phyloP scores from a whole-genome alignment of 2,113 vertebrate genomes.

The Nerophis lumbriciformis region DNA sequence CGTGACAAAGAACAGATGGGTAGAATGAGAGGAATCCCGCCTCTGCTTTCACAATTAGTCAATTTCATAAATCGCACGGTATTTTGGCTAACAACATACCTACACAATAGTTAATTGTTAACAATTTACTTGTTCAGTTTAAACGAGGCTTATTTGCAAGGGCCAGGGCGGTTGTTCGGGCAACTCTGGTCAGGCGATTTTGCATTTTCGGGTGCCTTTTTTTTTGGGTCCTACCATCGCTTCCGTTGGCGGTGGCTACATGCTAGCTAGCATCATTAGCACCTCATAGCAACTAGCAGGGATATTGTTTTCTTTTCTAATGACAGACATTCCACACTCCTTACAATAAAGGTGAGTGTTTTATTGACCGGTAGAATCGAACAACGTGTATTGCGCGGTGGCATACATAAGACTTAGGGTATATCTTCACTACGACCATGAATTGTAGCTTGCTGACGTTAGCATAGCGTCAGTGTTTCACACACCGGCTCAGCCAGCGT shows the following conservation, averaged over 20 bases:
- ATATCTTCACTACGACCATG: not conserved
- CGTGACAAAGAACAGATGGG: too few relatives aligned
- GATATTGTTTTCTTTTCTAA: not conserved
- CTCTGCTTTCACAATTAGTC: too few relatives aligned
- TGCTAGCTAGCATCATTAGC: slow-evolving; percentile 8
- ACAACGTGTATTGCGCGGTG: not conserved
- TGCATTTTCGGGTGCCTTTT: not conserved
- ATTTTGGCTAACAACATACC: too few relatives aligned
- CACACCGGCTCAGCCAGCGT: not conserved
- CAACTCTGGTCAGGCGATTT: not conserved
- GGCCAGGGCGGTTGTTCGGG: too few relatives aligned
- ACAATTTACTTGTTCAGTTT: not conserved
- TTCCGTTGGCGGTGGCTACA: slow-evolving; percentile 18
- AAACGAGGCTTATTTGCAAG: not conserved
- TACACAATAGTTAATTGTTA: too few relatives aligned
- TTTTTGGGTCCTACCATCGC: slow-evolving; percentile 3
- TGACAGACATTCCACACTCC: not conserved
- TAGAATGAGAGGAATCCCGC: too few relatives aligned
- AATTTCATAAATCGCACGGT: too few relatives aligned
- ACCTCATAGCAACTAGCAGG: not conserved
- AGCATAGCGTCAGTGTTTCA: not conserved
- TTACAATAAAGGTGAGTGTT: slow-evolving; percentile 9
- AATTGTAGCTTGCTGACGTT: slow-evolving; percentile 11
- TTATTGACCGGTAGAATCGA: not conserved
- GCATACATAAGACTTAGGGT: not conserved